These are phyloP conservation scores for Mythimna albipuncta DNA, from an alignment of 2,888 invertebrate genomes.

Conservation along the genomic window DNA sequence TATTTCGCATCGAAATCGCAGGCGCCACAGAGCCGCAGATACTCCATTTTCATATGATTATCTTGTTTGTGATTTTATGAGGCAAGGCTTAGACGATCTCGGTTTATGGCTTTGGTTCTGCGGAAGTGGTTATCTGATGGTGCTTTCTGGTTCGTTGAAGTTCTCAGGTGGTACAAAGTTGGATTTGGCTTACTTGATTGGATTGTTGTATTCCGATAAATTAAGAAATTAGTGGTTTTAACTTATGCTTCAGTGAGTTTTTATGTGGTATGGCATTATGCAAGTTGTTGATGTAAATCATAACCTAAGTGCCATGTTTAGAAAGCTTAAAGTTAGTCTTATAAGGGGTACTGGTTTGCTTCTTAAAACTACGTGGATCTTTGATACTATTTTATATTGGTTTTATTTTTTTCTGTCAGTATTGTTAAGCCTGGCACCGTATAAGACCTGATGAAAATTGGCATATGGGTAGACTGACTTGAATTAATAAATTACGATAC, in stretches of 20 bases:
- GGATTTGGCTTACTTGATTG: not conserved
- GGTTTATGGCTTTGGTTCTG: constrained; percentile 33
- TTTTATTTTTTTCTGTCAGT: no score
- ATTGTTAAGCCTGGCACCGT: no score
- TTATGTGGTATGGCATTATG: not conserved
- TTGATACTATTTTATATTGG: no score
- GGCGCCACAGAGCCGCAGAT: constrained; percentile 36
- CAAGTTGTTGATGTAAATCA: not conserved
- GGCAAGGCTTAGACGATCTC: constrained; percentile 33
- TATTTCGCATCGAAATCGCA: constrained; percentile 21
- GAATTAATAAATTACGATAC: no score
- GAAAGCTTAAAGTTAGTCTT: not conserved
- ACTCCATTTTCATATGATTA: constrained; percentile 57
- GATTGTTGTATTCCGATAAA: not conserved
- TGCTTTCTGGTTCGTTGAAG: not conserved
- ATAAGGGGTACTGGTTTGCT: no score
- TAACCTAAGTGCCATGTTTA: not conserved
- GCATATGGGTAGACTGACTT: no score
- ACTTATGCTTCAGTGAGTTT: not conserved
- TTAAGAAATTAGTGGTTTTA: constrained; percentile 14
- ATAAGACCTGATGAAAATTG: no score
- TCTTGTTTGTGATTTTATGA: constrained; percentile 54
- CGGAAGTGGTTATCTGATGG: constrained; percentile 50
- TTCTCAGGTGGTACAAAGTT: constrained; percentile 8
- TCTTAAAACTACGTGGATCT: no score